Conservation (phyloP, 2,797 vertebrate genomes). For the Perodicticus potto region DNA sequence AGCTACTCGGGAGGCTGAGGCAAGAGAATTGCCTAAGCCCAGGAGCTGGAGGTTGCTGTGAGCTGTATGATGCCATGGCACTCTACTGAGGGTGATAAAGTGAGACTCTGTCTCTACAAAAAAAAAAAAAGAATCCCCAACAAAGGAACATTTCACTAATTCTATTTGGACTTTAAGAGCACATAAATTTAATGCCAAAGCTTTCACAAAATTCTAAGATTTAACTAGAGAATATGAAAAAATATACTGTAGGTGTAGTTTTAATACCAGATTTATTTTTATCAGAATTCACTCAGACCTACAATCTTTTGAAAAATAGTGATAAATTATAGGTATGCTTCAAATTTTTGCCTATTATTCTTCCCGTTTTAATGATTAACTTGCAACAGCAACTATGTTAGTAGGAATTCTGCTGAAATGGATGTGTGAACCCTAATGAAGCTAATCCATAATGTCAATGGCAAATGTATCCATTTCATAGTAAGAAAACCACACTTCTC, state of each 20-base stretch:
- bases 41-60: no score
- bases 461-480: not conserved
- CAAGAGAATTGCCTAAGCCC: no score
- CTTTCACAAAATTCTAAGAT: not conserved
- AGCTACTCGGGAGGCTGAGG: no score
- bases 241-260: not conserved
- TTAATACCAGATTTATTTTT: conserved; percentile 7
- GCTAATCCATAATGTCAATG: conserved; percentile 10
- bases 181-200: conserved; percentile 6
- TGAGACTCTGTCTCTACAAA: no score
- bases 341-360: conserved; percentile 2
- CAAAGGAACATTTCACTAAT: conserved; percentile 14
- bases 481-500: not conserved
- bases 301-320: not conserved
- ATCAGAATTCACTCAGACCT: not conserved
- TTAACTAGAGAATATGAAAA: not conserved
- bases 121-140: not conserved
- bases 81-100: no score
- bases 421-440: not conserved
- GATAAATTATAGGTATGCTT: conserved; percentile 2
- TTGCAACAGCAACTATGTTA: not conserved
- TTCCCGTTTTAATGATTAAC: conserved; percentile 11
- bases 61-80: no score
- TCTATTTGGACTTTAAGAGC: not conserved
- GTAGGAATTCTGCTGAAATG: conserved; percentile 27